These are phyloP conservation scores for Pedionomus torquatus DNA, from an alignment of 2,113 vertebrate species.

Conservation along the genomic window DNA sequence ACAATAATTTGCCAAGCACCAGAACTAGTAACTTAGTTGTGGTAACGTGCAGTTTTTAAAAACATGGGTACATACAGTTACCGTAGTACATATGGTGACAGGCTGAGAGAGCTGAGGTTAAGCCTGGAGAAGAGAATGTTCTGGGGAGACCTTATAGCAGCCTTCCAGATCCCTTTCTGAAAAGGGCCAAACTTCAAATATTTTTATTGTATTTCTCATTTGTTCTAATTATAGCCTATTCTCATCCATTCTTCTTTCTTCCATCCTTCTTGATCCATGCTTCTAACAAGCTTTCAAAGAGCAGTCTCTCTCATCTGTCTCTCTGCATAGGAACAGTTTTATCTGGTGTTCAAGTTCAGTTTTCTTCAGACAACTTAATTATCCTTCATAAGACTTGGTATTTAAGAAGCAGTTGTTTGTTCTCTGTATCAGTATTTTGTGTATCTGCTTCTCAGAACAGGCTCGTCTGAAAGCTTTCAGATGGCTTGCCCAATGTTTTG, in stretches of 20 bases:
- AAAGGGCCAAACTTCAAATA: not conserved
- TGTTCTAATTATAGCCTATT: not conserved
- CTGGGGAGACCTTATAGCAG: too few species aligned
- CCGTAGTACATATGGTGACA: too few species aligned
- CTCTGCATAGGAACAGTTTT: not conserved
- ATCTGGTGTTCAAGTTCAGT: not conserved
- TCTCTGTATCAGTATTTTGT: not conserved
- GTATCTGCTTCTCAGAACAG: not conserved
- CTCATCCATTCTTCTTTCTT: not conserved
- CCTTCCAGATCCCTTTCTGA: not conserved
- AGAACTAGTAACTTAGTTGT: not conserved
- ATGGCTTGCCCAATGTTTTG: not conserved
- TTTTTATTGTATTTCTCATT: not conserved
- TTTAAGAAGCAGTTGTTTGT: not conserved
- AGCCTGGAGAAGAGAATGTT: too few species aligned
- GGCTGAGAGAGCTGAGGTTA: too few species aligned
- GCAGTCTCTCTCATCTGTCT: not conserved
- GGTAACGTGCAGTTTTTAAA: not conserved
- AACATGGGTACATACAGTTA: not conserved
- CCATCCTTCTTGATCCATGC: not conserved
- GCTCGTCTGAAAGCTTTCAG: not conserved
- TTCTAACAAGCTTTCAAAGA: not conserved
- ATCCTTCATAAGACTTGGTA: not conserved
- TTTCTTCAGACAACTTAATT: not conserved
- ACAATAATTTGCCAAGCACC: not conserved